Percentiles rank a stretch among this genome's conserved stretches.
Evolutionary conservation across 2,797 vertebrate genomes (phyloP).

Genomic region (Lerista edwardsae): DNA sequence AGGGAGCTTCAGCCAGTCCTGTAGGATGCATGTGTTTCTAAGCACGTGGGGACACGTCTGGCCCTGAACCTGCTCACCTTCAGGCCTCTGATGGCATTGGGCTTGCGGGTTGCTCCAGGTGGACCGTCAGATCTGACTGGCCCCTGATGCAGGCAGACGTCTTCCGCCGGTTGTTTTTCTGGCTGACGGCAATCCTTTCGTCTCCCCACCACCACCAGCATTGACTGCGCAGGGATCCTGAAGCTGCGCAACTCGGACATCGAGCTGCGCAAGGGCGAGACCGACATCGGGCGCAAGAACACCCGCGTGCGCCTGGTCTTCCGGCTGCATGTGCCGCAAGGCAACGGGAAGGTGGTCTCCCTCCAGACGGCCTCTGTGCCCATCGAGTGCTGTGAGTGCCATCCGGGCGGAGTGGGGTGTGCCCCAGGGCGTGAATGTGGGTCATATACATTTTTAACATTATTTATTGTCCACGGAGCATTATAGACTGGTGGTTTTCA

Average conservation of each 20-base stretch:
- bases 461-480: too few species aligned
- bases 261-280: slow-evolving; percentile 94
- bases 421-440: too few species aligned
- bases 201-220: slow-evolving; percentile 71
- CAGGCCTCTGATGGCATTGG: too few species aligned
- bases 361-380: slow-evolving; percentile 89
- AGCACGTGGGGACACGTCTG: background rate
- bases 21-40: too few species aligned
- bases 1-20: background rate
- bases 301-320: slow-evolving; percentile 90
- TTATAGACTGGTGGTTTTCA: too few species aligned
- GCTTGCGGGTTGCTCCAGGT: too few species aligned
- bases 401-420: too few species aligned
- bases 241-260: slow-evolving; percentile 95
- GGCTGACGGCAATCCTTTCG: too few species aligned
- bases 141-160: background rate
- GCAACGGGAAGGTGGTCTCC: slow-evolving; percentile 86
- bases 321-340: slow-evolving; percentile 87
- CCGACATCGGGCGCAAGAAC: slow-evolving; percentile 92
- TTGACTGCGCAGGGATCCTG: slow-evolving; percentile 93
- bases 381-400: slow-evolving; percentile 92
- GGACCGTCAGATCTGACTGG: too few species aligned
- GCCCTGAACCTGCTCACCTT: too few species aligned
- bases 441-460: too few species aligned
- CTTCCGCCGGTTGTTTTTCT: too few species aligned